phyloP scores from a whole-genome alignment of 2,113 vertebrate genomes.

The Microtus oregoni region DNA sequence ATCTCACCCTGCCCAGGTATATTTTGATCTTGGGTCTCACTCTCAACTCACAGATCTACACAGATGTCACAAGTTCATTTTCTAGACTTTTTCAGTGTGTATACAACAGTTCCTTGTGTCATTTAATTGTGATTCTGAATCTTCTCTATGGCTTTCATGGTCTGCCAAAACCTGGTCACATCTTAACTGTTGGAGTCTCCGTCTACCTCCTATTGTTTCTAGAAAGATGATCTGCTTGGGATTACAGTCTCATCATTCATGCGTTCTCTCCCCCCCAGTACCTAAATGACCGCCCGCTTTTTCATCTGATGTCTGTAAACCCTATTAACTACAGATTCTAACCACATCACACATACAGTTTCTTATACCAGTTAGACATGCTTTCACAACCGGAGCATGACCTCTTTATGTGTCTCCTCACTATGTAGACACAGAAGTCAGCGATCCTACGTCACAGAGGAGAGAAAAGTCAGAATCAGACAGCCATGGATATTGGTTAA shows the following conservation, averaged over 20 bases:
- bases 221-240: not conserved
- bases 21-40: not conserved
- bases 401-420: not conserved
- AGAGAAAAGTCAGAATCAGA: not conserved
- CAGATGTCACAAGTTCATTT: not conserved
- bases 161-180: not conserved
- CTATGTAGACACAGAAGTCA: not conserved
- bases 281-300: not conserved
- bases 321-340: not conserved
- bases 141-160: not conserved
- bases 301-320: not conserved
- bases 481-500: not conserved
- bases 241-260: not conserved
- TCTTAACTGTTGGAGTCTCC: not conserved
- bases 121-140: too few species aligned
- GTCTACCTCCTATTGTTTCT: not conserved
- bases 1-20: too few species aligned
- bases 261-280: fast-evolving
- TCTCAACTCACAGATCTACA: too few species aligned
- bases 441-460: not conserved
- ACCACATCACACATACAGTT: not conserved
- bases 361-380: not conserved
- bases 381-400: not conserved
- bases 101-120: not conserved
- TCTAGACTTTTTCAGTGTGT: not conserved